Evolutionary conservation across 2,888 invertebrate genomes (phyloP), one percentile per base, ranked within the genome.

Genomic region (Oxyteleia sp.): DNA sequence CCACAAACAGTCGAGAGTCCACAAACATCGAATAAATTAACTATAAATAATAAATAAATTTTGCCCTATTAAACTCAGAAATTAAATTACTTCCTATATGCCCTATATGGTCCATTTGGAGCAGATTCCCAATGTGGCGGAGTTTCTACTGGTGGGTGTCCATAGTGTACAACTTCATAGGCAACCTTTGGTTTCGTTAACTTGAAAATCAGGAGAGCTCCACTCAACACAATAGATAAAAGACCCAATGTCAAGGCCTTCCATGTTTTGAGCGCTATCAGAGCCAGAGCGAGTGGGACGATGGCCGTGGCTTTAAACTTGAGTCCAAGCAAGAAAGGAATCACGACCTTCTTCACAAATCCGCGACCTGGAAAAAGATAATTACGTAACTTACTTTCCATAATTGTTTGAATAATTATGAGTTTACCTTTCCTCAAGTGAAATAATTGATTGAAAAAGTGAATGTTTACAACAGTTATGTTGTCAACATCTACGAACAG

Each of bases 251-350:
- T 97, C 87, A 97, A 94, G 45, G 98, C 98, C 93, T 98, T 98
- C 98, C 98, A 98, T 13, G 98, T 97, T 93, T 97, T 97, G 72
- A 97, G 94, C 0, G 98, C 98, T 89, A 98, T 97, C 76, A 97
- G 94, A 35, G 97, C 96, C 74, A 98, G 94, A 11, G 97, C 97
- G 82, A 97, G 93, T 0, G 97, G 98, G 45, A 97, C 97, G 88
- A 98, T 93, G 29, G 97, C 96, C 16, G 97, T 96, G 59, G 97
- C 96, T 94, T 97, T 97, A 94, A 97, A 96, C 93, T 97, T 98
- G 84, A 98, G 94, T 84, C 97, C 98, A 87, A 98, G 94, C 72
- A 98, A 95, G 95, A 98, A 98, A 49, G 98, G 97, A 88, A 97
- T 95, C 91, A 97, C 94, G 61, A 97, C 96, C 94, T 97, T 97